Base-by-base conservation (phyloP, 2,888 invertebrate species). In the Erynnis tages region DNA sequence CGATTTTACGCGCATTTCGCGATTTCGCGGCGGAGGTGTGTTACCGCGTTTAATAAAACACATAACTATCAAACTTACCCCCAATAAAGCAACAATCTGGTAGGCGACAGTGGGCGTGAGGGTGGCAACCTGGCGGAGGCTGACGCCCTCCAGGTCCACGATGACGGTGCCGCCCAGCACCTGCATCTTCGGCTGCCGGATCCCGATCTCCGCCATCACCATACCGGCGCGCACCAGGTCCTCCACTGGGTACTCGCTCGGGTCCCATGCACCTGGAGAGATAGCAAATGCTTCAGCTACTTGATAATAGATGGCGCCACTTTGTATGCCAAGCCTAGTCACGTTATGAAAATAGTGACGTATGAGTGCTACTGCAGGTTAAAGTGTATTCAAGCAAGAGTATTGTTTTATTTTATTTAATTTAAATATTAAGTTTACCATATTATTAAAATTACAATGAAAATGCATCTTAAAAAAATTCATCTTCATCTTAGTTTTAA, bases 101-200 rank as follows among this genome's bases (percentile, higher is more conserved):
- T 86, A 79, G 0, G 87, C 87, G 1, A 87, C 68, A 1, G 82
- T 74, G 0, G 88, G 88, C 0, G 86, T 87, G 10, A 88, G 53
- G 0, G 77, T 60, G 0, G 87, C 62, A 5, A 82, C 71, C 19
- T 88, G 88, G 1, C 72, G 61, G 27, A 87, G 30, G 1, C 79
- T 69, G 11, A 86, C 37, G 0, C 82, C 82, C 8, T 77, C 77
- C 44, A 86, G 59, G 63, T 88, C 88, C 1, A 87, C 72, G 0
- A 88, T 68, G 2, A 74, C 69, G 0, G 80, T 78, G 2, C 76
- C 76, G 0, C 82, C 87, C 0, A 87, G 27, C 6, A 87, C 65
- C 59, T 87, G 87, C 14, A 82, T 54, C 64, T 86, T 86, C 0
- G 88, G 87, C 48, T 76, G 75, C 0, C 88, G 62, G 13, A 80